phyloP scores from a whole-genome alignment of 2,888 invertebrate genomes.

The Aethes cnicana region DNA sequence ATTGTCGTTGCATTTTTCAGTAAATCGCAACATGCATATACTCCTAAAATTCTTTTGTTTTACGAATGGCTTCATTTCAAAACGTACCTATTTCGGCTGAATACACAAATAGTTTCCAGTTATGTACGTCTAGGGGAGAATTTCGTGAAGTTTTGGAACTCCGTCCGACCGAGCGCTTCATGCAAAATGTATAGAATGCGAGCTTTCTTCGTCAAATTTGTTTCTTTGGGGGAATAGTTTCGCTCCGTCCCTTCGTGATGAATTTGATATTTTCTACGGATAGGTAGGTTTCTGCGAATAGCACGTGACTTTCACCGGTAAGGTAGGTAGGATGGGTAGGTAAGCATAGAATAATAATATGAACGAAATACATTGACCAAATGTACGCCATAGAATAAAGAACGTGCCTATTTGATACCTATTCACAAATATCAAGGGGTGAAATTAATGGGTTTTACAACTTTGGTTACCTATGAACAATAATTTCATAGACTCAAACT shows the following conservation, averaged over 20 bases:
- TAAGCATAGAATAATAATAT: no score
- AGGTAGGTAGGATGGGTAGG: no score
- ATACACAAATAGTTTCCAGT: conserved; percentile 54
- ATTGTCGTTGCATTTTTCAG: neutral
- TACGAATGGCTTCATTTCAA: conserved; percentile 17
- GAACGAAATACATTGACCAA: no score
- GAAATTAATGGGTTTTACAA: no score
- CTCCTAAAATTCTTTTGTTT: conserved; percentile 15
- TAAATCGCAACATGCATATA: neutral
- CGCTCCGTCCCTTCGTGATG: conserved; percentile 45
- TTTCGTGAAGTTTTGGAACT: conserved; percentile 44
- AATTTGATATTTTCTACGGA: conserved; percentile 57
- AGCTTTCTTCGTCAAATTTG: conserved; percentile 53
- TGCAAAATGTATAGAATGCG: conserved; percentile 70
- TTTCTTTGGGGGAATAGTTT: conserved; percentile 52
- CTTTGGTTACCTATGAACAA: no score
- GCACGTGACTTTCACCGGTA: neutral
- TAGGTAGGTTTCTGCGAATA: no score
- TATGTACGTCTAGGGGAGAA: conserved; percentile 45
- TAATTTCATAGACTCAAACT: no score
- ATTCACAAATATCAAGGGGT: no score
- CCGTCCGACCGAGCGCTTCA: conserved; percentile 53
- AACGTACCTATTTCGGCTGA: conserved; percentile 24
- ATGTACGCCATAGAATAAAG: no score
- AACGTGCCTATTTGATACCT: no score